Conservation (phyloP, 1,140 invertebrate genomes). For the Drosophila pseudoobscura region DNA sequence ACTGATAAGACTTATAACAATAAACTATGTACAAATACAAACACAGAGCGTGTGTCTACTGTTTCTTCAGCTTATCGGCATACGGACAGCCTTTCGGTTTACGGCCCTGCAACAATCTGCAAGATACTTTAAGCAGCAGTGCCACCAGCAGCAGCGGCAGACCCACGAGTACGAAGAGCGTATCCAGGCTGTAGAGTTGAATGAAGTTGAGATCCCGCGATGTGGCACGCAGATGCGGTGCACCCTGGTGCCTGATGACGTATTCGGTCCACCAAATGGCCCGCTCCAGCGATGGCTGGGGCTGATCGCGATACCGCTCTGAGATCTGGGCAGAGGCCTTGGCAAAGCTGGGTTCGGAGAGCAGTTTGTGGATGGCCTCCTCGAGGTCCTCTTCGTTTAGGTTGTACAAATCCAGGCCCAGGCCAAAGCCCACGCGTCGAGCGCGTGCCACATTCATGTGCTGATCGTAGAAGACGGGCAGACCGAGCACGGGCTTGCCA, state of each 20-base stretch:
- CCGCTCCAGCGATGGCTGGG: slow-evolving; percentile 86
- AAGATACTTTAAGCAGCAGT: slow-evolving; percentile 18
- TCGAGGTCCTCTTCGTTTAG: slow-evolving; percentile 75
- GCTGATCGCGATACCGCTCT: slow-evolving; percentile 85
- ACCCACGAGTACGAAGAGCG: slow-evolving; percentile 38
- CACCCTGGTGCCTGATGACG: slow-evolving; percentile 84
- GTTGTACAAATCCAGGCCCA: slow-evolving; percentile 75
- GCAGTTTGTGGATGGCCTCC: slow-evolving; percentile 67
- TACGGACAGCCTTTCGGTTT: slow-evolving; percentile 7
- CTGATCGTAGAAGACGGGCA: slow-evolving; percentile 88
- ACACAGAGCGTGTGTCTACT: slow-evolving; percentile 11
- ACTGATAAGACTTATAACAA: neutral
- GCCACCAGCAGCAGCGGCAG: slow-evolving; percentile 17
- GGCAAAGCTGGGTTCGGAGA: slow-evolving; percentile 76
- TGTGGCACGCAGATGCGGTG: slow-evolving; percentile 58
- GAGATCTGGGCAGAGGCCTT: slow-evolving; percentile 84
- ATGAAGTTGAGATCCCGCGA: slow-evolving; percentile 59
- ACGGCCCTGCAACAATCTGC: slow-evolving; percentile 19
- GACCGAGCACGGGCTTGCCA: slow-evolving; percentile 88
- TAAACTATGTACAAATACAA: neutral
- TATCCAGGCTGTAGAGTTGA: slow-evolving; percentile 85
- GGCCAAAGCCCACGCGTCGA: slow-evolving; percentile 83
- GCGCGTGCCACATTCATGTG: slow-evolving; percentile 84
- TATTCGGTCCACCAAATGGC: slow-evolving; percentile 90
- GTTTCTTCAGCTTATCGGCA: slow-evolving; percentile 39